phyloP scores from a whole-genome alignment of 2,113 vertebrate genomes.

The Hemiscyllium ocellatum region DNA sequence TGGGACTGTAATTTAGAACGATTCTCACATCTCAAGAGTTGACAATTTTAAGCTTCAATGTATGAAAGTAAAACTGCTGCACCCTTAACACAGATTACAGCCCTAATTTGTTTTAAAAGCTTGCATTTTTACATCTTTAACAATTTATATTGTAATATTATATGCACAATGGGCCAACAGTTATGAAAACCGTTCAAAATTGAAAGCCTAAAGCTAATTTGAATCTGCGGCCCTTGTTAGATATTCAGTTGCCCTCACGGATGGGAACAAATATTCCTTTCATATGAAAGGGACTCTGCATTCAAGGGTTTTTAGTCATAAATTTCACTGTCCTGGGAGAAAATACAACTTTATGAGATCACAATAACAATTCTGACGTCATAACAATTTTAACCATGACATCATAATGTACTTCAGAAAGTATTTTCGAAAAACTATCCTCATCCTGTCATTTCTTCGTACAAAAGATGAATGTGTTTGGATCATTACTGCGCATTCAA shows the following conservation, averaged over 20 bases:
- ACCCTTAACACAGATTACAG: not conserved
- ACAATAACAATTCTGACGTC: constrained; percentile 30
- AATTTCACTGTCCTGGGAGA: constrained; percentile 2
- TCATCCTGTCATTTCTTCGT: not conserved
- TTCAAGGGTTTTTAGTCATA: not conserved
- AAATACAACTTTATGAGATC: not conserved
- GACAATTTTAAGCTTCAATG: not conserved
- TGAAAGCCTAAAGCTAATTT: constrained; percentile 26
- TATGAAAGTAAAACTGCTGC: not conserved
- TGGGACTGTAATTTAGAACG: not conserved
- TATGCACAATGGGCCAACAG: not conserved
- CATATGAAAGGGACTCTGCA: not conserved
- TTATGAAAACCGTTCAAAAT: not conserved
- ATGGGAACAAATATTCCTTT: not conserved
- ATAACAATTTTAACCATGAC: not conserved
- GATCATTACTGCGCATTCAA: not conserved
- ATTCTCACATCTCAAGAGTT: not conserved
- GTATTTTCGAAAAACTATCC: not conserved
- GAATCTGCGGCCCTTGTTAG: not conserved
- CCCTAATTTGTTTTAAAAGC: not conserved
- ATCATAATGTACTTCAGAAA: not conserved
- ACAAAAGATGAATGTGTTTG: not conserved
- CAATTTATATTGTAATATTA: not conserved
- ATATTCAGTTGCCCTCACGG: not conserved
- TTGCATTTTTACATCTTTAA: not conserved